Percentiles rank a stretch among this genome's conserved stretches.
Evolutionary conservation across 2,888 invertebrate genomes (phyloP).

Genomic region (Drosophila robusta): DNA sequence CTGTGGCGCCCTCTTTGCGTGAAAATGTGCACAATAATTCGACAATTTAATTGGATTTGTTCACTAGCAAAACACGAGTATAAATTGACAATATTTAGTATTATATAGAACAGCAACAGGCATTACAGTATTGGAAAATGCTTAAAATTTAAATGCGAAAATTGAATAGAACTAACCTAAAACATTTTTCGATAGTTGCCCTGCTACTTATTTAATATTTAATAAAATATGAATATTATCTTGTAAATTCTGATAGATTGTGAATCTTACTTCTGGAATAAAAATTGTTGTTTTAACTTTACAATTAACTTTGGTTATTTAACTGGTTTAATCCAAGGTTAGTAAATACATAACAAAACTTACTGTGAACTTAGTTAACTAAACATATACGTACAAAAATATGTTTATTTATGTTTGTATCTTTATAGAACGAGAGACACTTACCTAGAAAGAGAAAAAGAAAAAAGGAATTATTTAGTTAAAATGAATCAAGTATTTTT

Average conservation of each 20-base stretch:
- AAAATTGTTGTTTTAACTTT: neutral
- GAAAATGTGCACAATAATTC: constrained; percentile 56
- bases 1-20: constrained; percentile 27
- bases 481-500: neutral
- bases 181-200: neutral
- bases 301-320: neutral
- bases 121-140: neutral
- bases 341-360: constrained; percentile 55
- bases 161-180: constrained; percentile 21
- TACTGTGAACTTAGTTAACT: constrained; percentile 63
- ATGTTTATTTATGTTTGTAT: neutral
- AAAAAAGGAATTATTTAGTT: constrained; percentile 10
- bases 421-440: constrained; percentile 23
- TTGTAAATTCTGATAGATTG: neutral
- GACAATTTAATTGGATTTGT: constrained; percentile 48
- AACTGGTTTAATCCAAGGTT: constrained; percentile 20
- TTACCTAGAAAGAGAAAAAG: constrained; percentile 64
- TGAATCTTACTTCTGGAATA: neutral
- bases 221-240: neutral
- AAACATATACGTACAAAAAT: constrained; percentile 3
- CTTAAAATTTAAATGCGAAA: constrained; percentile 8
- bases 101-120: constrained; percentile 9
- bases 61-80: constrained; percentile 16
- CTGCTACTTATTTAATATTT: constrained; percentile 3
- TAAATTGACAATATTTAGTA: constrained; percentile 6